A percentile compares a stretch with the other conserved stretches of the same genome.
phyloP scores from a whole-genome alignment of 2,888 invertebrate species.

The Aphidoletes aphidimyza region DNA sequence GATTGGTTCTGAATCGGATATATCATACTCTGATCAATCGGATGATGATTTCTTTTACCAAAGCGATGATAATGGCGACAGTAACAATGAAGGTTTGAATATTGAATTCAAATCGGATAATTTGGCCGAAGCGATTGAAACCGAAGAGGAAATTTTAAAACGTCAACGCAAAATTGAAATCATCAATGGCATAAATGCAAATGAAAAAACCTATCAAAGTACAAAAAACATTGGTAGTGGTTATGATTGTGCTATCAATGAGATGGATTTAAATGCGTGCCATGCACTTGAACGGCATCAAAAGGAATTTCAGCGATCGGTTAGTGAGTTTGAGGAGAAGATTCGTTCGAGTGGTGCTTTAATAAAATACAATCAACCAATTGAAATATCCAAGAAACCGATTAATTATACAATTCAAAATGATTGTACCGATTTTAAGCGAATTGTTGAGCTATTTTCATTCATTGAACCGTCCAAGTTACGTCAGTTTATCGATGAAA shows the following conservation, averaged over 20 bases:
- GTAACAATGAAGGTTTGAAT: conserved; percentile 71
- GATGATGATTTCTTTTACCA: conserved; percentile 64
- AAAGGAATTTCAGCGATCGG: conserved; percentile 62
- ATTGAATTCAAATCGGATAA: conserved; percentile 87
- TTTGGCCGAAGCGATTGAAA: conserved; percentile 85
- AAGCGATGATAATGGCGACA: conserved; percentile 63
- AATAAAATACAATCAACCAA: conserved; percentile 61
- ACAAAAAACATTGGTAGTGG: conserved; percentile 65
- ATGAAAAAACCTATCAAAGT: conserved; percentile 65
- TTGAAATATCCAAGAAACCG: conserved; percentile 55
- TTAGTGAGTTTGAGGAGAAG: conserved; percentile 61
- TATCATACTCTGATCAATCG: conserved; percentile 65
- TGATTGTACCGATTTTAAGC: background rate
- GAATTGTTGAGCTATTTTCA: conserved; percentile 57
- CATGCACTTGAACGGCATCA: conserved; percentile 59
- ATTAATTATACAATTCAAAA: too few species aligned
- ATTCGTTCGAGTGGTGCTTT: conserved; percentile 64
- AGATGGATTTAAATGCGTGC: conserved; percentile 56
- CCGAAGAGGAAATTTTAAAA: conserved; percentile 68
- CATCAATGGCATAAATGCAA: conserved; percentile 65
- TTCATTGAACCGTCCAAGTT: conserved; percentile 57
- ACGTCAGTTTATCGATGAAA: background rate
- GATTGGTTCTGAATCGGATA: background rate
- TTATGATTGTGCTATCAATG: conserved; percentile 60
- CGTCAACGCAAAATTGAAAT: conserved; percentile 65